Evolutionary conservation across 2,888 invertebrate genomes (phyloP), one percentile per base, ranked within the genome.

Genomic region (Cephus runcator): DNA sequence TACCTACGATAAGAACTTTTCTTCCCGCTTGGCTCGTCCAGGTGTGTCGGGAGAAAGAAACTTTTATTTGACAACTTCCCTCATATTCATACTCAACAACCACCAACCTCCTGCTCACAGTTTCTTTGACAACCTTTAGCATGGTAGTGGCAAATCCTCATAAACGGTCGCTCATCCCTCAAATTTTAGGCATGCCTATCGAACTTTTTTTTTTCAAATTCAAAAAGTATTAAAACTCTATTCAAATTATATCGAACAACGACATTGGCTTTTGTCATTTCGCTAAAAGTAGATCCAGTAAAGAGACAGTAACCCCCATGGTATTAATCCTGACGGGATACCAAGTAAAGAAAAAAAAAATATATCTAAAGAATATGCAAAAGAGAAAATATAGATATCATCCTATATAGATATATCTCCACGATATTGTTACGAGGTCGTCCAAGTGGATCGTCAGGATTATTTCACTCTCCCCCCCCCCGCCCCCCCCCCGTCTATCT

Each of bases 1-100:
- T 84, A 84, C 69, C n/a, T 78, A 75, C 85, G 85, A 87, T 84
- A 82, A 85, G 84, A 85, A 86, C 69, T 79, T 79, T 36, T 74
- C 73, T 15, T 23, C 23, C 68, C 30, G 33, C 73, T 9, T 34
- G 23, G 34, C 33, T 69, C 31, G 12, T 34, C 35, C 77, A 77
- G 75, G 69, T 40, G 40, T 34, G 71, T 36, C 71, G 68, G 77
- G 80, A 81, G 73, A 79, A 75, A 80, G 80, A 79, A 79, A 80
- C 56, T 78, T 80, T 82, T 75, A 75, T 81, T 76, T 79, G 77
- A 73, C 78, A 77, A 80, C 77, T 74, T 73, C 30, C 15, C 76
- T 76, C 74, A 71, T 69, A 79, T 81, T 82, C 79, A 75, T 73
- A 75, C 76, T 68, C 82, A 79, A 2, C 31, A 9, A 31, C 23